Percentiles rank a stretch among this genome's conserved stretches.
phyloP scores from a whole-genome alignment of 2,888 invertebrate species.

The Morpho helenor region DNA sequence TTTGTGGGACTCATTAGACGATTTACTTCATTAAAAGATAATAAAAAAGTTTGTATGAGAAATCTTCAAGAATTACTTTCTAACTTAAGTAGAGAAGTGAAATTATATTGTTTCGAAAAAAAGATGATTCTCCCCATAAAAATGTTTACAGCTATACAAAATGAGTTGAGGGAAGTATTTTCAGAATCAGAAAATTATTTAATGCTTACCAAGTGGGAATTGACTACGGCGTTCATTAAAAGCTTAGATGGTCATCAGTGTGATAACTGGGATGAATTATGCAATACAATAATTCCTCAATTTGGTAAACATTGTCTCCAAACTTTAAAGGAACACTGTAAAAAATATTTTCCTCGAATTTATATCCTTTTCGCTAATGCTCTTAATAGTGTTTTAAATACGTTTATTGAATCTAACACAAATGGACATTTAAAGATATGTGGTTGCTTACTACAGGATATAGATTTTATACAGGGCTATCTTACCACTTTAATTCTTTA shows the following conservation, averaged over 20 bases:
- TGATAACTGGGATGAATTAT: constrained; percentile 33
- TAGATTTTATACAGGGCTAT: constrained; percentile 43
- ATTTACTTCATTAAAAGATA: constrained; percentile 37
- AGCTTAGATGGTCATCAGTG: constrained; percentile 29
- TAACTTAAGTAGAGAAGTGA: constrained; percentile 35
- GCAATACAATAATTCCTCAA: constrained; percentile 32
- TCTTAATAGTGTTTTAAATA: constrained; percentile 29
- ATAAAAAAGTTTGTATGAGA: constrained; percentile 22
- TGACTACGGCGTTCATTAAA: constrained; percentile 38
- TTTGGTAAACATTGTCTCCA: constrained; percentile 41
- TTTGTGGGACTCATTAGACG: constrained; percentile 34
- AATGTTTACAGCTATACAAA: constrained; percentile 37
- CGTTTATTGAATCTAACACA: constrained; percentile 22
- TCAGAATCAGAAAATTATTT: constrained; percentile 44
- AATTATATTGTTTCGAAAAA: constrained; percentile 24
- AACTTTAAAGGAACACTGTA: constrained; percentile 45
- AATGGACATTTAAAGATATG: constrained; percentile 30
- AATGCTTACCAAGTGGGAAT: constrained; percentile 45
- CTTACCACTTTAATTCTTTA: constrained; percentile 32
- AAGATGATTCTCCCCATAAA: constrained; percentile 36
- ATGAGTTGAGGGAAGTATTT: constrained; percentile 34
- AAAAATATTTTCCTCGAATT: constrained; percentile 44
- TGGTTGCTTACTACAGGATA: constrained; percentile 37
- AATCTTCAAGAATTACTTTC: constrained; percentile 35
- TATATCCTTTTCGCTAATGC: constrained; percentile 45